A percentile compares a stretch with the other conserved stretches of the same genome.
Conservation (phyloP, 2,797 vertebrate species). For the Phoxinus dragarum region DNA sequence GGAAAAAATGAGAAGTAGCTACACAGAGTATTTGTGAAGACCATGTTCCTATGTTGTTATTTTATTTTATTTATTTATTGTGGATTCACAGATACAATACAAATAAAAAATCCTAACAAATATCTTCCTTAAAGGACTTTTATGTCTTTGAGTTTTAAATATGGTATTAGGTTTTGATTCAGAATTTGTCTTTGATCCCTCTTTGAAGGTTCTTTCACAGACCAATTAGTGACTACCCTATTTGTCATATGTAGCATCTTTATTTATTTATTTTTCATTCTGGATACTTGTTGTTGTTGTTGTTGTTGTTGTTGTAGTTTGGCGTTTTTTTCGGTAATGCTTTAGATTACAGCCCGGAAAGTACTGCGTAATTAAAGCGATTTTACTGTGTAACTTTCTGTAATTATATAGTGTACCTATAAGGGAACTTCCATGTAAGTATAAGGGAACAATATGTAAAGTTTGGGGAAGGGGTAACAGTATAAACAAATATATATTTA, state of each 20-base stretch:
- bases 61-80: background rate
- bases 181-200: background rate
- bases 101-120: background rate
- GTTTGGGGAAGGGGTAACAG: too few relatives aligned
- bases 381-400: too few relatives aligned
- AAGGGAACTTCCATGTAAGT: too few relatives aligned
- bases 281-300: background rate
- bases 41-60: slow-evolving; percentile 38
- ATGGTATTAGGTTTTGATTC: background rate
- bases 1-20: slow-evolving; percentile 65
- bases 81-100: background rate
- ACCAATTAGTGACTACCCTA: background rate
- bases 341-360: too few relatives aligned
- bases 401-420: too few relatives aligned
- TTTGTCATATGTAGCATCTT: slow-evolving; percentile 1
- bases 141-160: background rate
- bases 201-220: background rate
- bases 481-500: too few relatives aligned
- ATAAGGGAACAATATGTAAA: too few relatives aligned
- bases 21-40: slow-evolving; percentile 73
- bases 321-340: too few relatives aligned
- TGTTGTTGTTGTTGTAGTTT: background rate
- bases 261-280: background rate
- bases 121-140: background rate
- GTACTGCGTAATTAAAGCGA: too few relatives aligned